Percentiles rank a stretch among this genome's conserved stretches.
phyloP scores from a whole-genome alignment of 2,113 vertebrate genomes.

The Psephotus haematonotus region DNA sequence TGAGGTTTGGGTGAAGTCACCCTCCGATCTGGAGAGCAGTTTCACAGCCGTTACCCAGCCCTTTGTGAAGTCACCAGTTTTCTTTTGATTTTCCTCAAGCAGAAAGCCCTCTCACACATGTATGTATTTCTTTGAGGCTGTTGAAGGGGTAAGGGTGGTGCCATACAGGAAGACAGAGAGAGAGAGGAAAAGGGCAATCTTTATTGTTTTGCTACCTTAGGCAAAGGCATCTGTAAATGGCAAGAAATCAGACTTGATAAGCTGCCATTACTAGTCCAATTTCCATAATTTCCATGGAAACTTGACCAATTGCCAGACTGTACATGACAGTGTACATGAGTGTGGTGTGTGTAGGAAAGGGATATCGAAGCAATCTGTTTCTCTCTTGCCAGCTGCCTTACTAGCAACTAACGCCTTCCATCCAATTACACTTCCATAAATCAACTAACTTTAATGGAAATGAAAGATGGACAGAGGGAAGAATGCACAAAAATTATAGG shows the following conservation, averaged over 20 bases:
- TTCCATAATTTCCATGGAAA: slow-evolving; percentile 54
- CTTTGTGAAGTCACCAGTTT: neutral
- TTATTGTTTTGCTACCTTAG: neutral
- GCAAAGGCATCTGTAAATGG: neutral
- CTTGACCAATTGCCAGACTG: neutral
- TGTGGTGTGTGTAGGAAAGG: neutral
- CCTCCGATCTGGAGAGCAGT: neutral
- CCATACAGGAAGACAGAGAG: neutral
- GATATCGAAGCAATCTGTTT: neutral
- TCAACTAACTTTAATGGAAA: neutral
- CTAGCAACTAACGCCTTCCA: neutral
- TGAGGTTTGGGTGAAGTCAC: neutral
- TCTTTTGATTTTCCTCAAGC: neutral
- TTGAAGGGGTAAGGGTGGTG: neutral
- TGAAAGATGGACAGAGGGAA: neutral
- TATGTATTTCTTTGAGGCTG: neutral
- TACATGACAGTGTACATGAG: neutral
- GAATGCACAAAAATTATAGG: neutral
- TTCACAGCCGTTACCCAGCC: neutral
- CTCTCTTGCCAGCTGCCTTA: neutral
- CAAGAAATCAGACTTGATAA: neutral
- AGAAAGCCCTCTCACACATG: neutral
- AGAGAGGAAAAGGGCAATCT: neutral
- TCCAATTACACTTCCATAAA: neutral
- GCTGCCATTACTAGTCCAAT: neutral